Evolutionary conservation across 2,888 invertebrate species (phyloP).

Genomic region (Steromphala cineraria): DNA sequence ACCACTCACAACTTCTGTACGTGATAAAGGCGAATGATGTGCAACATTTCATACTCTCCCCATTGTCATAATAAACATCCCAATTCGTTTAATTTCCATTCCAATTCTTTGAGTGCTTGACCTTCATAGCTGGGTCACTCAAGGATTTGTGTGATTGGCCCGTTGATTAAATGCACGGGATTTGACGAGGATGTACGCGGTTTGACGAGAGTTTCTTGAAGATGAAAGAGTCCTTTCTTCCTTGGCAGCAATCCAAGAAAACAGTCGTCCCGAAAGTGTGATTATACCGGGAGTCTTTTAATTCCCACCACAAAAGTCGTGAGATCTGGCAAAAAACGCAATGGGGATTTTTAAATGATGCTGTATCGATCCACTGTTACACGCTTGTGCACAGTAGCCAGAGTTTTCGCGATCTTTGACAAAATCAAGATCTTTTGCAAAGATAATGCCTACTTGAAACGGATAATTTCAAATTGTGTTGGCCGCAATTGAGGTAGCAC

Average conservation of each 20-base stretch:
- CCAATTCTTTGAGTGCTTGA: not conserved
- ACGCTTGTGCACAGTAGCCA: too few species aligned
- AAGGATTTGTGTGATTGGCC: not conserved
- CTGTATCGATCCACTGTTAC: too few species aligned
- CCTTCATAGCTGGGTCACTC: not conserved
- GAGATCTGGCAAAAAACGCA: too few species aligned
- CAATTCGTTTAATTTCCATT: not conserved
- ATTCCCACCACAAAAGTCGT: too few species aligned
- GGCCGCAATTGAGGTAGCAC: too few species aligned
- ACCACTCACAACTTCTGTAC: too few species aligned
- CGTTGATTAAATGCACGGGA: not conserved
- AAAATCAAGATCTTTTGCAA: too few species aligned
- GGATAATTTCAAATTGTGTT: too few species aligned
- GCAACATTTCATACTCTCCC: not conserved
- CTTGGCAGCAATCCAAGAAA: not conserved
- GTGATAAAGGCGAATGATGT: too few species aligned
- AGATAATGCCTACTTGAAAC: too few species aligned
- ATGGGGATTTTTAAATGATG: too few species aligned
- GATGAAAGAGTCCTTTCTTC: not conserved
- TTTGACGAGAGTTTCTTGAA: not conserved
- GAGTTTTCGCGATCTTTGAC: too few species aligned
- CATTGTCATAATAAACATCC: not conserved
- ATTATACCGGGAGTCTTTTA: not conserved
- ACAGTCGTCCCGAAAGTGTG: not conserved
- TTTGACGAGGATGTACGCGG: not conserved